Evolutionary conservation across 2,797 vertebrate species (phyloP), one percentile per base, ranked within the genome.

Genomic region (Gymnothorax reevesii): DNA sequence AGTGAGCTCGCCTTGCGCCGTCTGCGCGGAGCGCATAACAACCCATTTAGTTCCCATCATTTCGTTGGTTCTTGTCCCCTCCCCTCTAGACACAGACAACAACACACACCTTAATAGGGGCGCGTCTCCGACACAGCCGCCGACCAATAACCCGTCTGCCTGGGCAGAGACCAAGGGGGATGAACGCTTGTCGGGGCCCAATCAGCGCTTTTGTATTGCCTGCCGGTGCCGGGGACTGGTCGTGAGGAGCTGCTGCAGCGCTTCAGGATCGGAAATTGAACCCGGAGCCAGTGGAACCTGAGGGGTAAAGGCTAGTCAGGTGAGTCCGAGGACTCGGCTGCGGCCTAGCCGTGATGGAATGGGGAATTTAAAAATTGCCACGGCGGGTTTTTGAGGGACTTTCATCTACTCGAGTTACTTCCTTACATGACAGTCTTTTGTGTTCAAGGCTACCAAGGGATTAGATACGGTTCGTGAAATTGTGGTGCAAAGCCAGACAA

Each of bases 141-240:
- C 87, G 87, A 88, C 95, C 95, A 96, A 96, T 96, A 94, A 93
- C 57, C 33, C 86, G 85, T 57, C 88, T 90, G 92, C 92, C 93
- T 94, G 91, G 90, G 89, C 89, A 91, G 86, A 91, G 90, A 91
- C 90, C 91, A 90, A 94, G 92, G 92, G 66, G 92, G 94, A 92
- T 88, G 94, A 95, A 88, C 91, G 94, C 92, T 91, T 91, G 93
- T 79, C 86, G 91, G 93, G 95, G 95, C 94, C 96, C 96, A 96
- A 96, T 96, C 94, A 95, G 92, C 92, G 93, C 90, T 87, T 95
- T 94, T 96, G 96, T 96, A 95, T 94, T 95, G 95, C 94, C 94
- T 96, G 94, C 95, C 96, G 95, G 96, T 95, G 95, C 95, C 96
- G 95, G 95, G 95, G 94, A 95, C 95, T 95, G 95, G 94, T 96